Evolutionary conservation across 2,888 invertebrate species (phyloP), one percentile per base, ranked within the genome.

Genomic region (Peribatodes rhomboidaria): DNA sequence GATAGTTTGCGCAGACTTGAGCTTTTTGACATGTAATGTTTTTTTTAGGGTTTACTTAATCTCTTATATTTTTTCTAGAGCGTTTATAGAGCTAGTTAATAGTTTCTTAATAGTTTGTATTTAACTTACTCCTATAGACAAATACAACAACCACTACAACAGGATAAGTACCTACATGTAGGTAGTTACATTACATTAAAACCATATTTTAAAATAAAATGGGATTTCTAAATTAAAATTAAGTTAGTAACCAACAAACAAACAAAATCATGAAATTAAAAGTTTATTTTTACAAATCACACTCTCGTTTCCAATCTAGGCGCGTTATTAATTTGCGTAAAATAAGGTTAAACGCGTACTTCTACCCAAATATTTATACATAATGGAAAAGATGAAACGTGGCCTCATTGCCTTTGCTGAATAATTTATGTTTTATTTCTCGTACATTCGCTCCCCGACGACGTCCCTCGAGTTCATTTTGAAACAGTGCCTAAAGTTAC

Each of bases 361-460:
- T 75, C 37, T 61, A 44, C 49, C 58, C 62, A 68, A 68, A 71
- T 65, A 85, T 85, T 84, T 84, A 85, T 85, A 82, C 75, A 74
- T 82, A 84, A 86, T 84, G 82, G 81, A 83, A 84, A 85, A 86
- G 85, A 86, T 89, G 86, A 87, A 87, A 86, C 84, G 85, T 84
- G 81, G 81, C 80, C 83, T 82, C 80, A 78, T 79, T 79, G 83
- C 84, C 81, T 86, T 87, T 86, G 86, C 85, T 87, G 90, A 89
- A 88, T 88, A 88, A 88, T 87, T 87, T 88, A 89, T 88, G 79
- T 86, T 86, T 85, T 86, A 86, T 86, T 64, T 82, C 82, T 84
- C 81, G 77, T 83, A 83, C 79, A 39, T 57, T 52, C 57, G 78
- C 78, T 79, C 78, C 75, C 71, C 74, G 75, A 71, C 80, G 78